Evolutionary conservation across 2,797 vertebrate genomes (phyloP).

Genomic region (Synanceia verrucosa): DNA sequence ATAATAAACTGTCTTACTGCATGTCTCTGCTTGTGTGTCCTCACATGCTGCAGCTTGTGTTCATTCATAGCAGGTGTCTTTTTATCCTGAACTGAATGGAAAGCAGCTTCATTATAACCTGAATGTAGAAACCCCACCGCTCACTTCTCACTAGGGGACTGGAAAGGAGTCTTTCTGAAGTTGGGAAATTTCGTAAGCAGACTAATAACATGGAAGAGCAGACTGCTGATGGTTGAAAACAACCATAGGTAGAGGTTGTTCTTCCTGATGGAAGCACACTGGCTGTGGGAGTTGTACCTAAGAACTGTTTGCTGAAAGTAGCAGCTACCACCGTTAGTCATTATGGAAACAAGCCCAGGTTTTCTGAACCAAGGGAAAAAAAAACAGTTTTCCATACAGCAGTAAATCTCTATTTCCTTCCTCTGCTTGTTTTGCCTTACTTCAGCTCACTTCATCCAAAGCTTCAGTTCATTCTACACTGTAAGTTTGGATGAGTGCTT

Average conservation of each 20-base stretch:
- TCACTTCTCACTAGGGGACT: not conserved
- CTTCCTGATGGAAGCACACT: constrained; percentile 10
- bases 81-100: not conserved
- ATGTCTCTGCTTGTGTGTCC: constrained; percentile 2
- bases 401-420: not conserved
- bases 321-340: constrained; percentile 31
- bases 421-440: constrained; percentile 1
- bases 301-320: constrained; percentile 36
- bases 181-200: too few relatives aligned
- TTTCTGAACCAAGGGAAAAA: constrained; percentile 25
- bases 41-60: not conserved
- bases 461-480: too few relatives aligned
- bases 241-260: not conserved
- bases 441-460: too few relatives aligned
- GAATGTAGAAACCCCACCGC: not conserved
- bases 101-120: not conserved
- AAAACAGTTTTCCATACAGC: constrained; percentile 22
- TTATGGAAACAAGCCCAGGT: constrained; percentile 48
- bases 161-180: constrained; percentile 16
- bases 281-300: constrained; percentile 7
- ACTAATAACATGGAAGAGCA: not conserved
- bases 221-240: constrained; percentile 32
- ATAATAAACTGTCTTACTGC: constrained; percentile 14
- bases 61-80: not conserved
- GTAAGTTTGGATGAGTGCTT: too few relatives aligned